Evolutionary conservation across 2,888 invertebrate genomes (phyloP), one percentile per base, ranked within the genome.

Genomic region (Chesias legatella): DNA sequence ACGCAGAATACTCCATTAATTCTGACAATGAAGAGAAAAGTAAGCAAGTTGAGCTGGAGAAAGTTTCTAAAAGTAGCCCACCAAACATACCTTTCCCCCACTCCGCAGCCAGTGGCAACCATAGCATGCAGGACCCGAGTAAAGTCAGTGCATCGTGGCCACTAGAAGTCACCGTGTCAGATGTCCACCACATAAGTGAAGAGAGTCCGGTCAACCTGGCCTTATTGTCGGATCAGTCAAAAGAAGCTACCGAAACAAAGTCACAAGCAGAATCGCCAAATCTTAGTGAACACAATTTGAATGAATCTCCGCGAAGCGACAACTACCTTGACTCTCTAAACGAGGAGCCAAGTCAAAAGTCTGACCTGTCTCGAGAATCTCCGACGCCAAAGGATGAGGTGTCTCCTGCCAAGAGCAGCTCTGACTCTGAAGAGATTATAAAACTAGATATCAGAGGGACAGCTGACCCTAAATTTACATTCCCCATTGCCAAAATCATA

Each of bases 361-460:
- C 63, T 13, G 54, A 59, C 11, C 53, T 53, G 11, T 51, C 44
- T 32, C 22, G 36, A 29, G 40, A 36, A 36, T 45, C 45, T 32
- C 25, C 17, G 9, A 35, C 22, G 29, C 33, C 26, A 5, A 41
- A 34, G 7, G 52, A 48, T 39, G 54, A 57, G 22, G 60, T 67
- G 31, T 72, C 67, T 1, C 51, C 56, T 0, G 63, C 66, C 6
- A 73, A 65, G 52, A 51, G 54, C 6, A 79, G 73, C 53, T 80
- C 84, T 30, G 77, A 67, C 0, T 89, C 89, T 21, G 88, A 89
- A 48, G 88, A 89, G 53, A 81, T 89, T 5, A 88, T 89, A 33
- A 88, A 86, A 46, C 50, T 89, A 41, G 89, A 89, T 58, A 88
- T 89, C 23, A 67, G 89, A 64, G 89, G 89, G 1, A 73, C 79